phyloP scores from a whole-genome alignment of 2,113 vertebrate genomes.

The Ursus arctos region DNA sequence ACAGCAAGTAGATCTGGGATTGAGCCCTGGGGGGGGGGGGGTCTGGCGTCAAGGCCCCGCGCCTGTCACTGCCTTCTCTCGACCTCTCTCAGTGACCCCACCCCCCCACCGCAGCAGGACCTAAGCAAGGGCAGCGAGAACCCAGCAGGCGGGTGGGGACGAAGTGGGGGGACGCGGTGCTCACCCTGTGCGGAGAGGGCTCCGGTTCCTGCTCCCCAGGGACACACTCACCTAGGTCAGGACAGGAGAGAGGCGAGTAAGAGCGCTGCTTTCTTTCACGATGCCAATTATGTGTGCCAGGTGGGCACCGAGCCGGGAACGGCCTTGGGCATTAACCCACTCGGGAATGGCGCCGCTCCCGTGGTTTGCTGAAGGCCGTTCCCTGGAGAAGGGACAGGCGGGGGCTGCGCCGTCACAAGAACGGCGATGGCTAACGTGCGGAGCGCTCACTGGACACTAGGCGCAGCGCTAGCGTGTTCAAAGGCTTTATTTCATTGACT shows the following conservation, averaged over 20 bases:
- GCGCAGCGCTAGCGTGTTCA: too few relatives aligned
- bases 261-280: neutral
- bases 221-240: slow-evolving; percentile 90
- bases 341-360: fast-evolving
- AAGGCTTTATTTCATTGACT: neutral
- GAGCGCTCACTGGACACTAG: neutral
- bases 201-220: slow-evolving; percentile 85
- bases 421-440: neutral
- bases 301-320: fast-evolving
- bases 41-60: neutral
- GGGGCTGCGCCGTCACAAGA: neutral
- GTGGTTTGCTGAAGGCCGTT: neutral
- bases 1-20: neutral
- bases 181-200: slow-evolving; percentile 61
- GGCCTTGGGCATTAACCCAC: fast-evolving
- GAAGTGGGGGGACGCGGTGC: neutral
- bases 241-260: slow-evolving; percentile 18
- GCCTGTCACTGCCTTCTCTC: neutral
- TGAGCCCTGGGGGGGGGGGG: neutral
- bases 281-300: fast-evolving
- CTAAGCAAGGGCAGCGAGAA: neutral
- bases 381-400: neutral
- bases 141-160: neutral
- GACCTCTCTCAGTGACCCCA: too few relatives aligned
- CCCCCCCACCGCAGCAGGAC: neutral